Conservation (phyloP, 1,140 invertebrate species). For the Pseudomyrmex dendroicus region DNA sequence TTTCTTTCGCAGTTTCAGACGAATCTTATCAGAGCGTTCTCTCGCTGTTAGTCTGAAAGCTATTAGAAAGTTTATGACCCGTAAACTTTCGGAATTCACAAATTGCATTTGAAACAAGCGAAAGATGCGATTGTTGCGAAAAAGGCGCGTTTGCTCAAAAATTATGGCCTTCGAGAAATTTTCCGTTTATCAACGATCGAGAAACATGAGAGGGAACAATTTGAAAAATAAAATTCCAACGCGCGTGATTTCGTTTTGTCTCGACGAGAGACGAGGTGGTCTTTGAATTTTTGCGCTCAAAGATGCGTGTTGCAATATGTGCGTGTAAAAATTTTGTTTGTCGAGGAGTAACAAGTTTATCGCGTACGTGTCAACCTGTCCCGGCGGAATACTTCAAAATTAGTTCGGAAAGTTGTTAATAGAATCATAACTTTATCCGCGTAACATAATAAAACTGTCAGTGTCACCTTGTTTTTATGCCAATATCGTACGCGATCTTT, state of each 20-base stretch:
- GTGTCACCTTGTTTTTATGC: conserved; percentile 29
- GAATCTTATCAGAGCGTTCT: background rate
- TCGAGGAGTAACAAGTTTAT: conserved; percentile 41
- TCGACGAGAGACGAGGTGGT: background rate
- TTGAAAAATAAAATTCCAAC: too few species aligned
- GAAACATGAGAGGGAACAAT: too few species aligned
- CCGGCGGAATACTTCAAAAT: conserved; percentile 67
- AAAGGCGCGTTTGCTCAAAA: too few species aligned
- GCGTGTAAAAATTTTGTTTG: conserved; percentile 14
- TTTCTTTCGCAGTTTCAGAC: conserved; percentile 1
- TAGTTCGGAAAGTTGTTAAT: conserved; percentile 70
- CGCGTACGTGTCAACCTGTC: conserved; percentile 60
- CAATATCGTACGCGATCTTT: background rate
- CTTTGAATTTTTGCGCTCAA: background rate
- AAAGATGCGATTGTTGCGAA: background rate
- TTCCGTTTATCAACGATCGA: too few species aligned
- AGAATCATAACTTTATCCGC: conserved; percentile 65
- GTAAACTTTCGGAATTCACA: conserved; percentile 7
- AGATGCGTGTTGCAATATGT: background rate
- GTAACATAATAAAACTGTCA: conserved; percentile 42
- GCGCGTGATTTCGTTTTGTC: background rate
- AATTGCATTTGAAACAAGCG: background rate
- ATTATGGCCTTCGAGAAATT: too few species aligned
- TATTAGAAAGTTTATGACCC: conserved; percentile 57
- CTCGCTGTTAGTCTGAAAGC: conserved; percentile 42